A percentile compares a stretch with the other conserved stretches of the same genome.
Conservation (phyloP, 2,113 vertebrate species). For the Zosterops japonicus region DNA sequence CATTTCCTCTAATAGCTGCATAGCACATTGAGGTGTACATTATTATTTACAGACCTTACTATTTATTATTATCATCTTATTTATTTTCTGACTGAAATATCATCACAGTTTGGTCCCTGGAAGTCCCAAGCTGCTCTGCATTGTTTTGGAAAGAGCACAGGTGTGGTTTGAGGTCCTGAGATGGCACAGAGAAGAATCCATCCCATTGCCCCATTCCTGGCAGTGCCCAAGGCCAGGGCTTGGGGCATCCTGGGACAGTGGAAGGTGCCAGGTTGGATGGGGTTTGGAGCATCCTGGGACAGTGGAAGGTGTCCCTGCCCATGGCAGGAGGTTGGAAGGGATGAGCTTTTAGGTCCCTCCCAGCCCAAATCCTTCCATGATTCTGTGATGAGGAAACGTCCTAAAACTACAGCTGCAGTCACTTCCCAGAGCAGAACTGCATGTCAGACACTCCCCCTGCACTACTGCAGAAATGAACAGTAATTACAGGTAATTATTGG, state of each 20-base stretch:
- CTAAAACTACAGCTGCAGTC: fast-evolving
- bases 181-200: not conserved
- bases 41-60: not conserved
- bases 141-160: not conserved
- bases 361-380: not conserved
- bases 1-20: not conserved
- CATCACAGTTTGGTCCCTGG: not conserved
- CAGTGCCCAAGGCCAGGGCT: not conserved
- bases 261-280: too few relatives aligned
- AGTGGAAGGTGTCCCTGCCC: not conserved
- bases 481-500: not conserved
- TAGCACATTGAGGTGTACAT: not conserved
- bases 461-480: not conserved
- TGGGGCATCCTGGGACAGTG: fast-evolving
- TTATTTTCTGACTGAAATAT: not conserved
- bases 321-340: not conserved
- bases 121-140: not conserved
- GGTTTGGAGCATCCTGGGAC: fast-evolving
- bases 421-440: not conserved
- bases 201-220: not conserved
- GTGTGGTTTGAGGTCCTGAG: not conserved
- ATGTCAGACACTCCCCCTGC: not conserved
- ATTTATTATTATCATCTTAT: not conserved
- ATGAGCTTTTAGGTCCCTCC: not conserved
- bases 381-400: not conserved